phyloP scores from a whole-genome alignment of 2,797 vertebrate species.

The Hipposideros larvatus region DNA sequence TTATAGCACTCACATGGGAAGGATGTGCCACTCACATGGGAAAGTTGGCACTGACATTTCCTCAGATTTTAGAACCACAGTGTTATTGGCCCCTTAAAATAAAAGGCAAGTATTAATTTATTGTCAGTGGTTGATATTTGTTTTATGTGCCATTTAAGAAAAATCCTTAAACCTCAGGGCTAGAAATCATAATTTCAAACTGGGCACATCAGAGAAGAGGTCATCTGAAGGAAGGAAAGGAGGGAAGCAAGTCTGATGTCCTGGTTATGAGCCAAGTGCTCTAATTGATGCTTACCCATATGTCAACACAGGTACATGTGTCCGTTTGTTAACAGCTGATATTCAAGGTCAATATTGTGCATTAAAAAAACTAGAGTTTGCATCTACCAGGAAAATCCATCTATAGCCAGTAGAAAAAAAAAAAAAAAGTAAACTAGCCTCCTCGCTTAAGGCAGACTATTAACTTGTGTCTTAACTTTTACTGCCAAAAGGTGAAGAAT shows the following conservation, averaged over 20 bases:
- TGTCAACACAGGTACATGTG: neutral
- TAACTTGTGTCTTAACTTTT: neutral
- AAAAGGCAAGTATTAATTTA: neutral
- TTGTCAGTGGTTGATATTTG: neutral
- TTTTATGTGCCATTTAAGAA: neutral
- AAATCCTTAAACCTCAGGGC: neutral
- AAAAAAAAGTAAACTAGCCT: neutral
- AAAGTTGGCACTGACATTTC: neutral
- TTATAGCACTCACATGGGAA: neutral
- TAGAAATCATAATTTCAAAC: neutral
- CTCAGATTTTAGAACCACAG: neutral
- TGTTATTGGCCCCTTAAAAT: neutral
- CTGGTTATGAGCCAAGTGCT: neutral
- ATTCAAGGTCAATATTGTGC: neutral
- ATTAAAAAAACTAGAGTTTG: neutral
- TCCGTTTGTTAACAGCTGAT: neutral
- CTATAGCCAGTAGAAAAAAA: neutral
- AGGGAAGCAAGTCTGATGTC: neutral
- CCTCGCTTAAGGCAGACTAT: neutral
- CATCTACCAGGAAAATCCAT: neutral
- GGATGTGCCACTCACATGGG: too few species aligned
- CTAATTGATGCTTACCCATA: accelerated
- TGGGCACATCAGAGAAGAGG: neutral
- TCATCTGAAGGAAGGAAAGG: neutral
- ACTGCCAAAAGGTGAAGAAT: neutral